These are phyloP conservation scores for Narcine bancroftii DNA, from an alignment of 2,113 vertebrate species.

Conservation along the genomic window DNA sequence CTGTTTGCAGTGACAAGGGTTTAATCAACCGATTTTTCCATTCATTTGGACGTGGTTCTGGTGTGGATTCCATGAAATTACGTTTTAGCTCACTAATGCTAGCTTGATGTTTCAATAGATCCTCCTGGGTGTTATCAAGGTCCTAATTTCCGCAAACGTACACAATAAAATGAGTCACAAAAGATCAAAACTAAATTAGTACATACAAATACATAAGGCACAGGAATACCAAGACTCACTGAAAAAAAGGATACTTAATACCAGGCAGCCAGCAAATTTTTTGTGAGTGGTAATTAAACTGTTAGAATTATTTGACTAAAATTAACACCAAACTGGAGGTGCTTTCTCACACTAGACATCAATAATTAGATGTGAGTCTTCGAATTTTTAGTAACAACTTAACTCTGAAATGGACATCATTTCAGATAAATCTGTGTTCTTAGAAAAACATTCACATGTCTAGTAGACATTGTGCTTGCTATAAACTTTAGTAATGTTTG, in stretches of 20 bases:
- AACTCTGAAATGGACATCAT: background rate
- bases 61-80: conserved; percentile 97
- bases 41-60: conserved; percentile 88
- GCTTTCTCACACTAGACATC: background rate
- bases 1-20: conserved; percentile 74
- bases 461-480: background rate
- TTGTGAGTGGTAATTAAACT: background rate
- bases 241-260: conserved; percentile 38
- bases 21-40: conserved; percentile 97
- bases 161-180: conserved; percentile 55
- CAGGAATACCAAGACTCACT: conserved; percentile 50
- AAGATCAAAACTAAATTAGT: conserved; percentile 56
- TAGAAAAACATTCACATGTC: background rate
- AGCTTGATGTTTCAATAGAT: conserved; percentile 98
- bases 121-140: conserved; percentile 97
- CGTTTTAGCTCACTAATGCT: conserved; percentile 99
- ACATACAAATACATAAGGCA: conserved; percentile 46
- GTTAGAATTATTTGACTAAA: background rate
- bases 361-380: background rate
- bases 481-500: background rate
- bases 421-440: background rate
- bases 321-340: background rate
- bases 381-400: background rate
- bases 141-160: conserved; percentile 68
- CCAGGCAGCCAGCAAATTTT: background rate